phyloP scores from a whole-genome alignment of 2,797 vertebrate genomes.

The Poecile montanus region DNA sequence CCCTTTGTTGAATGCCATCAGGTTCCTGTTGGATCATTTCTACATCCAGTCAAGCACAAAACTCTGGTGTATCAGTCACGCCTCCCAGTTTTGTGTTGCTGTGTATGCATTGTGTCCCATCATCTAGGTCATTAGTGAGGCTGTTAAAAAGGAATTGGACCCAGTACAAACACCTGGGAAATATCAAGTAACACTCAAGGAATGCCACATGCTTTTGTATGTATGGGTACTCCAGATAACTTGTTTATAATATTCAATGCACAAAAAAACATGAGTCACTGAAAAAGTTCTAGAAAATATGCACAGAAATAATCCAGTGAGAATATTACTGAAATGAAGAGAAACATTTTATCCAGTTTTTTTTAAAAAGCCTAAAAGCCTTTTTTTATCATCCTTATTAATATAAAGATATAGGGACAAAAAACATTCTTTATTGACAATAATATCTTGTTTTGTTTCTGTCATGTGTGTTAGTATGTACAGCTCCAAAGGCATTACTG shows the following conservation, averaged over 20 bases:
- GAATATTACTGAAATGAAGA: background rate
- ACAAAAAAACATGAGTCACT: background rate
- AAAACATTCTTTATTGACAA: background rate
- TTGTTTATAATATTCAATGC: background rate
- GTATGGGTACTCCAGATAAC: background rate
- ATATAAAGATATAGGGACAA: background rate
- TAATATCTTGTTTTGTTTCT: background rate
- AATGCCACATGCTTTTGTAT: background rate
- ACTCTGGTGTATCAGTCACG: rapidly evolving
- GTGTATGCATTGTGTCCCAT: background rate
- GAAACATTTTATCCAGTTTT: background rate
- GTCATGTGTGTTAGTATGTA: background rate
- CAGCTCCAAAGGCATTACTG: background rate
- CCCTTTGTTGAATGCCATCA: too few relatives aligned
- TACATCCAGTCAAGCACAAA: background rate
- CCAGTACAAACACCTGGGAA: background rate
- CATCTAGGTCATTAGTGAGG: background rate
- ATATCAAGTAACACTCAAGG: background rate
- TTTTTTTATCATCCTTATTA: background rate
- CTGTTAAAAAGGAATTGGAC: background rate
- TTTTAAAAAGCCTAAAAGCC: background rate
- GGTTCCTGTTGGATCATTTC: background rate
- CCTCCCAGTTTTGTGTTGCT: background rate
- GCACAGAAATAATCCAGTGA: background rate
- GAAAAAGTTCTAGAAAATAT: background rate